Evolutionary conservation across 1,140 invertebrate species (phyloP), one percentile per base, ranked within the genome.

Genomic region (Magallana ariakensis): DNA sequence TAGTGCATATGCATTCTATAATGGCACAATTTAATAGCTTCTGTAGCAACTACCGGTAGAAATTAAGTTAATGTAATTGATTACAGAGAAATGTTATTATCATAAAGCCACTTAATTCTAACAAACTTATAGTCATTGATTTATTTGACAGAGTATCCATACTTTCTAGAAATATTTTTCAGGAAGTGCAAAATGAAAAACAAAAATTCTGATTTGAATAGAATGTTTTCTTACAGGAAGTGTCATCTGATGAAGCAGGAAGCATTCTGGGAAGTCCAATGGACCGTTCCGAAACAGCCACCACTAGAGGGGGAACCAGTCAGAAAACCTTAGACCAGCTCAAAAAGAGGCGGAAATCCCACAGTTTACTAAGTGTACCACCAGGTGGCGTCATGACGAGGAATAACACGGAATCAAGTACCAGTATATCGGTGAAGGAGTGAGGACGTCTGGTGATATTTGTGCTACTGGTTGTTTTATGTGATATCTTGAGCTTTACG

Each of bases 261-360:
- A 87, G 86, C 54, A 70, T 87, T 5, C 83, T 87, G 19, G 86
- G 85, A 54, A 87, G 86, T 86, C 84, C 87, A 15, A 57, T 84
- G 11, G 86, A 88, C 26, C 46, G 85, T n/a, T 84, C 86, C 0
- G 86, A 88, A 15, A 86, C 80, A 33, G 57, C n/a, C 6, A 88
- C 87, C 16, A 84, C 89, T 62, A 4, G 66, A 46, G 53, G 84
- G 7, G 62, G 60, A 55, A 85, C 46, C 80, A 82, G 80, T 82
- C 46, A 82, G 15, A 55, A 55, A 26, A 55, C 80, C 46, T 55
- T 82, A 82, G 80, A 82, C 9, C 80, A 82, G 8, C 80, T 82
- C 54, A 82, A 82, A 56, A 84, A 87, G 82, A 66, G 80, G 19
- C 26, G 33, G 7, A 84, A 80, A 60, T 82, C 80, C 60, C 81